Conservation (phyloP, 2,888 invertebrate species). For the Opisthograptis luteolata region DNA sequence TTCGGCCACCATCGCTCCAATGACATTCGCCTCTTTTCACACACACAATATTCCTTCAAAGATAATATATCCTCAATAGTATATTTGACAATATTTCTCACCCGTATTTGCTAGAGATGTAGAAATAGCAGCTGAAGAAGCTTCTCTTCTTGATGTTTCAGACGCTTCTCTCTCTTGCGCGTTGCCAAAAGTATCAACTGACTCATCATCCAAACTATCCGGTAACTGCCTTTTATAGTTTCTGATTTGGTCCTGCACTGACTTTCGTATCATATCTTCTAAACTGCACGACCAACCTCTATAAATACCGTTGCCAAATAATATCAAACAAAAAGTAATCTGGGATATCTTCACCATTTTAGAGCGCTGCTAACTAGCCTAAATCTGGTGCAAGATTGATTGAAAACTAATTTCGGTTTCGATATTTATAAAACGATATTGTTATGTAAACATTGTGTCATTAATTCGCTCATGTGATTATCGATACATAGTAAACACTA, state of each 20-base stretch:
- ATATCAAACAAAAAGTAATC: background rate
- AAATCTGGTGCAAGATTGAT: slow-evolving; percentile 1
- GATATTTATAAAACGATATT: slow-evolving; percentile 17
- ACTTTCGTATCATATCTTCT: background rate
- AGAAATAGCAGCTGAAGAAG: background rate
- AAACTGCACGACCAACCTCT: background rate
- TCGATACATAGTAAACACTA: slow-evolving; percentile 24
- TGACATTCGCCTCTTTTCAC: no score
- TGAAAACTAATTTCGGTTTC: slow-evolving; percentile 1
- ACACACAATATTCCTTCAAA: no score
- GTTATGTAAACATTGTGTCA: slow-evolving; percentile 21
- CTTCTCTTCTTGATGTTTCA: background rate
- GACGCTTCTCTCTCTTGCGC: background rate
- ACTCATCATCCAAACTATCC: background rate
- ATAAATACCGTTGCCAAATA: background rate
- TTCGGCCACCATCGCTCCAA: no score
- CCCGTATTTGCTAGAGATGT: background rate
- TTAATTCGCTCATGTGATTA: slow-evolving; percentile 14
- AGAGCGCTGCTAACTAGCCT: background rate
- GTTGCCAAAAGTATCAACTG: background rate
- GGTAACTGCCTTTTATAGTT: slow-evolving; percentile 1
- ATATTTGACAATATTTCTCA: no score
- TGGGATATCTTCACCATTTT: slow-evolving; percentile 6
- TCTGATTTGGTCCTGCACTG: background rate
- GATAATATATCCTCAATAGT: no score